Evolutionary conservation across 2,113 vertebrate species (phyloP).

Genomic region (Phoenicopterus ruber): DNA sequence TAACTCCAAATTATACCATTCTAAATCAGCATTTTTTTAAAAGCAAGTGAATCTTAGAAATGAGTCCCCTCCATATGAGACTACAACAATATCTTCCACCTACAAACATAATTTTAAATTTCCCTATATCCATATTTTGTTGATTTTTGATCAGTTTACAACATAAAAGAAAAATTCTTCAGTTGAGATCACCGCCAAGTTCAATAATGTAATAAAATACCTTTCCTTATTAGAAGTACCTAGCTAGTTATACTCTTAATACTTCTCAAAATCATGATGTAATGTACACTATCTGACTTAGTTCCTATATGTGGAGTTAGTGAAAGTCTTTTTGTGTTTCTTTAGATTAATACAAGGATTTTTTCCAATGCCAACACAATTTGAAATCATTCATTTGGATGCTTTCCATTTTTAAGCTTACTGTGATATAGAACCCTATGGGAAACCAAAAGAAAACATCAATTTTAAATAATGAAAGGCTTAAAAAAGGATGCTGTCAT

Average conservation of each 20-base stretch:
- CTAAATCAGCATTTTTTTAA: constrained; percentile 52
- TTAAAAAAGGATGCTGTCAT: constrained; percentile 70
- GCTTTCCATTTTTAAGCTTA: constrained; percentile 69
- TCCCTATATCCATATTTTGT: constrained; percentile 17
- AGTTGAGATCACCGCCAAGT: constrained; percentile 68
- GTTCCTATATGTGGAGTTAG: constrained; percentile 77
- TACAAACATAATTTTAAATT: constrained; percentile 20
- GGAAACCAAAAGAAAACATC: constrained; percentile 71
- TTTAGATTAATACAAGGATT: constrained; percentile 74
- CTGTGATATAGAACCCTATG: constrained; percentile 68
- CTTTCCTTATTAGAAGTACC: constrained; percentile 77
- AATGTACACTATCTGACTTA: constrained; percentile 73
- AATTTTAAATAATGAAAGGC: constrained; percentile 61
- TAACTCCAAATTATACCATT: constrained; percentile 38
- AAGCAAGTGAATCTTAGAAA: constrained; percentile 34
- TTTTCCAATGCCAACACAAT: constrained; percentile 68
- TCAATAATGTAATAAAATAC: constrained; percentile 74
- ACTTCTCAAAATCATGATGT: constrained; percentile 75
- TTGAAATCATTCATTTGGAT: constrained; percentile 59
- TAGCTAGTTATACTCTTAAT: constrained; percentile 76
- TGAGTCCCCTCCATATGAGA: constrained; percentile 31
- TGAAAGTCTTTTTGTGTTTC: constrained; percentile 78
- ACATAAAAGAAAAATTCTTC: constrained; percentile 59
- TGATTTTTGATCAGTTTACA: constrained; percentile 52
- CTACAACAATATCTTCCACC: constrained; percentile 42